Percentiles rank a stretch among this genome's conserved stretches.
These are phyloP conservation scores for Caerostris extrusa DNA, from an alignment of 1,140 invertebrate genomes.

Conservation along the genomic window DNA sequence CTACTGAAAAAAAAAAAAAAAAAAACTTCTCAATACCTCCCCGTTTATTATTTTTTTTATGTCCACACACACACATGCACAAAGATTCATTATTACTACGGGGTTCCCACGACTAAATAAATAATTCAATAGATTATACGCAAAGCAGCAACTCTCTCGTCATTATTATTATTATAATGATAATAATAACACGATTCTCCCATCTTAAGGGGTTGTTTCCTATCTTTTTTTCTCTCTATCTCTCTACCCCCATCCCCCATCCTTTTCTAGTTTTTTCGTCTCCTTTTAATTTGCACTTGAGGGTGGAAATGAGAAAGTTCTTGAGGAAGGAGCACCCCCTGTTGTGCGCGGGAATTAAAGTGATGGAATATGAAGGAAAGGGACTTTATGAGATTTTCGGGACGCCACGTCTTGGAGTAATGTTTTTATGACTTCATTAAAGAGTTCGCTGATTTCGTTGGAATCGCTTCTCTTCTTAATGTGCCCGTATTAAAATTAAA, in stretches of 20 bases:
- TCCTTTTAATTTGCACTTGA: constrained; percentile 70
- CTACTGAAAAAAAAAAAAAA: constrained; percentile 7
- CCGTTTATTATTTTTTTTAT: constrained; percentile 27
- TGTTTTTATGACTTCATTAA: constrained; percentile 47
- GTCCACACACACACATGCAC: background rate
- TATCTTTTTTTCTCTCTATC: background rate
- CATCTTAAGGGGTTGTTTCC: constrained; percentile 7
- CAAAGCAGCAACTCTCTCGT: background rate
- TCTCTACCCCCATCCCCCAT: background rate
- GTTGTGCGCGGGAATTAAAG: constrained; percentile 56
- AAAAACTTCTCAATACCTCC: background rate
- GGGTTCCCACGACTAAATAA: constrained; percentile 67
- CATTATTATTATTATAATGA: constrained; percentile 67
- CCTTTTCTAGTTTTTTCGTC: constrained; percentile 1
- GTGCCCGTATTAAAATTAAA: background rate
- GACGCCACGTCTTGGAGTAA: background rate
- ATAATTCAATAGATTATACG: constrained; percentile 73
- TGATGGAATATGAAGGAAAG: constrained; percentile 5
- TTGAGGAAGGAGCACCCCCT: background rate
- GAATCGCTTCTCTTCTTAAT: background rate
- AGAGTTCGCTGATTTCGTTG: background rate
- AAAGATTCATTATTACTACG: background rate
- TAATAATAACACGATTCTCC: constrained; percentile 42
- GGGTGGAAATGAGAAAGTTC: background rate
- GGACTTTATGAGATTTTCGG: background rate